These are phyloP conservation scores for Cydia splendana DNA, from an alignment of 1,140 invertebrate genomes.

Conservation along the genomic window DNA sequence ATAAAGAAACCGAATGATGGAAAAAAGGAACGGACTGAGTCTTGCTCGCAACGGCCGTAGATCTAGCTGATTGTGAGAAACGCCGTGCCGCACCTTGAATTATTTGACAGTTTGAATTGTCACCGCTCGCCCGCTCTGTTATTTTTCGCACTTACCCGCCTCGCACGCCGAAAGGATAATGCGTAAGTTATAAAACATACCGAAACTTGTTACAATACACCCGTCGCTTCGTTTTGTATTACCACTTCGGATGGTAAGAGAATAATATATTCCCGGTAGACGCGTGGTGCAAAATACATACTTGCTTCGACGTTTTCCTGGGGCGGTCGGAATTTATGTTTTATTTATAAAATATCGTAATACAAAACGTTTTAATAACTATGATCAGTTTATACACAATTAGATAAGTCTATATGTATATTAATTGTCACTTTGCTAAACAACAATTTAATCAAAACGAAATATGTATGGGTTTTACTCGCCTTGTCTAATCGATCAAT, in stretches of 20 bases:
- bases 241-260: conserved; percentile 27
- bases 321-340: not conserved
- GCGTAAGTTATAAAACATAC: conserved; percentile 56
- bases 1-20: conserved; percentile 71
- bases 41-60: conserved; percentile 61
- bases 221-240: conserved; percentile 18
- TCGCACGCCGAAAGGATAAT: conserved; percentile 49
- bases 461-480: conserved; percentile 49
- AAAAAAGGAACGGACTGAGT: conserved; percentile 60
- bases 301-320: conserved; percentile 4
- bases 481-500: conserved; percentile 56
- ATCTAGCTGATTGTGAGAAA: conserved; percentile 76
- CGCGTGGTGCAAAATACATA: conserved; percentile 1
- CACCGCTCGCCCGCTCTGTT: conserved; percentile 62
- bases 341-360: not conserved
- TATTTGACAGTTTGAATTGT: conserved; percentile 76
- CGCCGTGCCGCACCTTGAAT: conserved; percentile 68
- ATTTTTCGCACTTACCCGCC: conserved; percentile 51
- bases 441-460: conserved; percentile 46
- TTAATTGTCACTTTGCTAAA: conserved; percentile 34
- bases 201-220: conserved; percentile 42
- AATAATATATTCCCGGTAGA: conserved; percentile 34
- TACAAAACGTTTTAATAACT: not conserved
- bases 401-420: conserved; percentile 9
- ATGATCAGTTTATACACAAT: not conserved